Percentiles rank a stretch among this genome's conserved stretches.
phyloP scores from a whole-genome alignment of 2,113 vertebrate species.

The Gallinago undulata region DNA sequence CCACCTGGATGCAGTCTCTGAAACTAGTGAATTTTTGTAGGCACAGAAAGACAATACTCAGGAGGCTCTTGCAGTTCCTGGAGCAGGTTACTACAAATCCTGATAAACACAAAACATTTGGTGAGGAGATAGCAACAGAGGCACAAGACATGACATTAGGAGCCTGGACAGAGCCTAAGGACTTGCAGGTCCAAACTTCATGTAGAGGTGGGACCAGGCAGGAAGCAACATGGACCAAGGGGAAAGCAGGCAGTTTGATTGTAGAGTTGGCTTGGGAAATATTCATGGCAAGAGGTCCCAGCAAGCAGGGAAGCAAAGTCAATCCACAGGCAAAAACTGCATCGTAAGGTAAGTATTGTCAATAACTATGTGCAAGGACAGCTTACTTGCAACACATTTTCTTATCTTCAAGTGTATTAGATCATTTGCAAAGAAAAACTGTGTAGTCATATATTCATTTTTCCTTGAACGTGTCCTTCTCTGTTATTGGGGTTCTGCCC shows the following conservation, averaged over 20 bases:
- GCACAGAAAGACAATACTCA: background rate
- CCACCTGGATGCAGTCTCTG: background rate
- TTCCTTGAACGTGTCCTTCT: background rate
- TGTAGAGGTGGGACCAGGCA: background rate
- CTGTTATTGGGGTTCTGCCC: background rate
- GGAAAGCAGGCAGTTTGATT: background rate
- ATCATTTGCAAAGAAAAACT: background rate
- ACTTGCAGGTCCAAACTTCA: background rate
- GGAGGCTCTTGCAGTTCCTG: background rate
- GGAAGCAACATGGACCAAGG: background rate
- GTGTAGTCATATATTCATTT: background rate
- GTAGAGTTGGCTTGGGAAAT: background rate
- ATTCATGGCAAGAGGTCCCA: background rate
- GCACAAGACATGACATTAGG: background rate
- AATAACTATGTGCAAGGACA: background rate
- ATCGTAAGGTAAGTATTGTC: background rate
- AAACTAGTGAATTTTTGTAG: background rate
- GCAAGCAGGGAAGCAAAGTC: background rate
- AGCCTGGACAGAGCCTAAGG: background rate
- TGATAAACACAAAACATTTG: background rate
- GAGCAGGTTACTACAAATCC: background rate
- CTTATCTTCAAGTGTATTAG: background rate
- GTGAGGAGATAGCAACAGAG: background rate
- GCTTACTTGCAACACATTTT: background rate
- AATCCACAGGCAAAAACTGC: background rate